A percentile compares a stretch with the other conserved stretches of the same genome.
phyloP scores from a whole-genome alignment of 2,113 vertebrate species.

The Phrynocephalus versicolor region DNA sequence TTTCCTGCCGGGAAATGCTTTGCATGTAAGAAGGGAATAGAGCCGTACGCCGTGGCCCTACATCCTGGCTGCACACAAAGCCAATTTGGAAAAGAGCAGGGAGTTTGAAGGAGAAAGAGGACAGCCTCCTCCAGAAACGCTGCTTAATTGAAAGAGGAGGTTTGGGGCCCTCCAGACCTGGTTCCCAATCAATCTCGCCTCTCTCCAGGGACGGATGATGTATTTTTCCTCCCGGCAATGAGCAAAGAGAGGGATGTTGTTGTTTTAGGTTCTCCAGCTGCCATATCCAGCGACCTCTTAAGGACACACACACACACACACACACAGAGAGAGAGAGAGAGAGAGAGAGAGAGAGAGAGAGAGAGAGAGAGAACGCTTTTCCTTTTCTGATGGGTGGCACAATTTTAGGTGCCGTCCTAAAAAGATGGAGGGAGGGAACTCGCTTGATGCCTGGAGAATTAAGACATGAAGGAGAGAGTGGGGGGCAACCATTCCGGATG shows the following conservation, averaged over 20 bases:
- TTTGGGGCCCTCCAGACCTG: slow-evolving; percentile 1
- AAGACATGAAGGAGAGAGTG: background rate
- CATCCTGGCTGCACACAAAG: background rate
- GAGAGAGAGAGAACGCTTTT: too few relatives aligned
- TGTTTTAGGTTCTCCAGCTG: slow-evolving; percentile 10
- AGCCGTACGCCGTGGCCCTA: background rate
- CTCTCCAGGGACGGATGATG: slow-evolving; percentile 27
- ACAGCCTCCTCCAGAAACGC: background rate
- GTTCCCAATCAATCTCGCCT: slow-evolving; percentile 17
- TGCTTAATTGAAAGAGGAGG: slow-evolving; percentile 5
- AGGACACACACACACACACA: background rate
- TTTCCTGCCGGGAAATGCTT: background rate
- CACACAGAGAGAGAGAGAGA: too few relatives aligned
- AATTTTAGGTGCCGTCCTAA: background rate
- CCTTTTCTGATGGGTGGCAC: slow-evolving; percentile 7
- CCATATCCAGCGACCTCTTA: slow-evolving; percentile 12
- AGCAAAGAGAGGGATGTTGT: background rate
- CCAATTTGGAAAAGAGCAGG: background rate
- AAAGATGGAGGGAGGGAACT: background rate
- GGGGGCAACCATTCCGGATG: background rate
- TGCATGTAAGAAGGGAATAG: background rate
- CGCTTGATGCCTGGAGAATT: slow-evolving; percentile 2
- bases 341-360: too few relatives aligned
- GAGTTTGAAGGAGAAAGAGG: slow-evolving; percentile 8
- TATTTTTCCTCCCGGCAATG: slow-evolving; percentile 16